These are phyloP conservation scores for Morone chrysops DNA, from an alignment of 2,113 vertebrate genomes.

Conservation along the genomic window DNA sequence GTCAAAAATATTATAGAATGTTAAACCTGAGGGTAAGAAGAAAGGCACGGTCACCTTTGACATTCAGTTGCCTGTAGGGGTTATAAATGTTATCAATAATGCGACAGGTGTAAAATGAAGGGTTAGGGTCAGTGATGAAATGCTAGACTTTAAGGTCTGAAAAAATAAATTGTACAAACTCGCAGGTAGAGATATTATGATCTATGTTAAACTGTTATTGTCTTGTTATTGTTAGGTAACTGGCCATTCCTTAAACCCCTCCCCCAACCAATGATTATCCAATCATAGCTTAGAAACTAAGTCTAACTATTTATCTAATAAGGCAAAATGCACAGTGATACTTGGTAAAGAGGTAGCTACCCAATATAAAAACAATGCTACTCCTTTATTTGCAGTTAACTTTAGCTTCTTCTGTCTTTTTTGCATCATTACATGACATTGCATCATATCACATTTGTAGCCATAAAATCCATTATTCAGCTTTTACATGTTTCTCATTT, in stretches of 20 bases:
- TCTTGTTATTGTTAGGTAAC: not conserved
- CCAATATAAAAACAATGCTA: too few relatives aligned
- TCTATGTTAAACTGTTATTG: not conserved
- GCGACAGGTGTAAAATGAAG: constrained; percentile 1
- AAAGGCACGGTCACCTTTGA: constrained; percentile 14
- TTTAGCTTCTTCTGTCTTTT: not conserved
- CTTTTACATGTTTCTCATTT: not conserved
- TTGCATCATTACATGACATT: not conserved
- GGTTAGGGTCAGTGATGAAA: constrained; percentile 6
- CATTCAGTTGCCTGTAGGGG: not conserved
- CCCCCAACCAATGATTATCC: not conserved
- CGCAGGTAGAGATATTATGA: not conserved
- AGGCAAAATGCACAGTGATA: not conserved
- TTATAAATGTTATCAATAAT: constrained; percentile 22
- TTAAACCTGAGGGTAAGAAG: not conserved
- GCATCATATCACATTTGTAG: not conserved
- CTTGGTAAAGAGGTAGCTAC: not conserved
- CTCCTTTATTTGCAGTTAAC: too few relatives aligned
- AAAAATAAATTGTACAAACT: not conserved
- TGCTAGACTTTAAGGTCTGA: not conserved
- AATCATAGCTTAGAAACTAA: not conserved
- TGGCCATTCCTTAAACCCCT: not conserved
- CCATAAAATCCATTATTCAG: not conserved
- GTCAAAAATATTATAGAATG: constrained; percentile 19
- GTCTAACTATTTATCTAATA: not conserved